Evolutionary conservation across 2,113 vertebrate genomes (phyloP).

Genomic region (Platysternon megacephalum): DNA sequence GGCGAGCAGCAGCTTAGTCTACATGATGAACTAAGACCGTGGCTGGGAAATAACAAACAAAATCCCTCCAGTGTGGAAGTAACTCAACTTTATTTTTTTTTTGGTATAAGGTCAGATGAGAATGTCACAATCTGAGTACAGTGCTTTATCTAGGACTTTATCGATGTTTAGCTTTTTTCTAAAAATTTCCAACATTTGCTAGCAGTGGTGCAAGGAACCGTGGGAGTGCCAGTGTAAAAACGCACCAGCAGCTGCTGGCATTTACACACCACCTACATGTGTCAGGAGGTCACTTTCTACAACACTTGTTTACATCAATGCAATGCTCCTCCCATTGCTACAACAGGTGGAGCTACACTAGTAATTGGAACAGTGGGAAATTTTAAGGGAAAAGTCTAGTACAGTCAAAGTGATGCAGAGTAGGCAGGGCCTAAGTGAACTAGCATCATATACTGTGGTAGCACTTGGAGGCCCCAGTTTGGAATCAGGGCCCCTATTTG

Average conservation of each 20-base stretch:
- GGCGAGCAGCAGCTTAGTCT: neutral
- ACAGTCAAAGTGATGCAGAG: neutral
- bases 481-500: neutral
- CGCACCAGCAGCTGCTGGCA: rapidly evolving
- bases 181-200: neutral
- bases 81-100: neutral
- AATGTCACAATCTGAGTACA: neutral
- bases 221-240: neutral
- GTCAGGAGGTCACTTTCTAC: neutral
- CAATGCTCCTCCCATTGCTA: neutral
- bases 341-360: neutral
- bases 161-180: neutral
- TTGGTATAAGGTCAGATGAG: neutral
- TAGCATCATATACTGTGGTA: rapidly evolving
- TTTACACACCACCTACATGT: neutral
- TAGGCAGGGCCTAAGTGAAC: rapidly evolving
- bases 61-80: neutral
- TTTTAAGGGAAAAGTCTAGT: neutral
- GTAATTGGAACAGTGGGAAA: rapidly evolving
- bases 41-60: neutral
- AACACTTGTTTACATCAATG: neutral
- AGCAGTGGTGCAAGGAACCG: neutral
- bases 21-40: neutral
- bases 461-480: neutral
- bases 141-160: neutral